Percentiles rank a stretch among this genome's conserved stretches.
phyloP scores from a whole-genome alignment of 2,888 invertebrate genomes.

The Caenorhabditis sulstoni region DNA sequence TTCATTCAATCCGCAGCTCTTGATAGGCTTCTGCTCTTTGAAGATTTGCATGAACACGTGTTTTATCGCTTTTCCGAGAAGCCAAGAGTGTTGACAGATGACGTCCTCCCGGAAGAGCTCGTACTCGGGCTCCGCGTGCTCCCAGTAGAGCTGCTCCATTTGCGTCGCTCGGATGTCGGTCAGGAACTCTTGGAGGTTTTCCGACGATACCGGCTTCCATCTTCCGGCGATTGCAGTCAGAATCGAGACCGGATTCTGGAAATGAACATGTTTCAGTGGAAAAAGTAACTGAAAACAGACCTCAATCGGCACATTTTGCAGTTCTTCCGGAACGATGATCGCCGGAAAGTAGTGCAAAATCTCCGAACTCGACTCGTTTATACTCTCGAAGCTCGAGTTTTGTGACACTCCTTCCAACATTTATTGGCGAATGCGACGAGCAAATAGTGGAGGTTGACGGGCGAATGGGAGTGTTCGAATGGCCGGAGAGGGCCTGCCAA shows the following conservation, averaged over 20 bases:
- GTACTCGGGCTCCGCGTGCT: slow-evolving; percentile 11
- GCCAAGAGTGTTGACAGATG: slow-evolving; percentile 6
- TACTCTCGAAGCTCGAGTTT: slow-evolving; percentile 1
- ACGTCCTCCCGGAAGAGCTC: not conserved
- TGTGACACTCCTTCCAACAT: slow-evolving; percentile 4
- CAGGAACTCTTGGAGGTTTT: slow-evolving; percentile 10
- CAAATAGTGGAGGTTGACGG: too few relatives aligned
- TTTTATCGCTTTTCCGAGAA: not conserved
- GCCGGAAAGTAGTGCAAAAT: slow-evolving; percentile 15
- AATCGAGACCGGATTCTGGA: slow-evolving; percentile 17
- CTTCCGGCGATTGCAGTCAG: slow-evolving; percentile 5
- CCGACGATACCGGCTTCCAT: slow-evolving; percentile 17
- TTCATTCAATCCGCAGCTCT: too few relatives aligned
- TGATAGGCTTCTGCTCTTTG: too few relatives aligned
- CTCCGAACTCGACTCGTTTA: slow-evolving; percentile 7
- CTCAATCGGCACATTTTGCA: slow-evolving; percentile 6
- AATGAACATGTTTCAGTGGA: not conserved
- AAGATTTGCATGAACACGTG: not conserved
- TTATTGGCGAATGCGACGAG: not conserved
- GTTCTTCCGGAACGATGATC: not conserved
- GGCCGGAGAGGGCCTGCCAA: too few relatives aligned
- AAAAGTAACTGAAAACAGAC: slow-evolving; percentile 3
- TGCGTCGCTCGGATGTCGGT: not conserved
- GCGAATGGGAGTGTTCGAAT: too few relatives aligned
- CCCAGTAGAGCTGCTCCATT: slow-evolving; percentile 4